Base-by-base conservation (phyloP, 2,888 invertebrate species). In the Thecophora atra region DNA sequence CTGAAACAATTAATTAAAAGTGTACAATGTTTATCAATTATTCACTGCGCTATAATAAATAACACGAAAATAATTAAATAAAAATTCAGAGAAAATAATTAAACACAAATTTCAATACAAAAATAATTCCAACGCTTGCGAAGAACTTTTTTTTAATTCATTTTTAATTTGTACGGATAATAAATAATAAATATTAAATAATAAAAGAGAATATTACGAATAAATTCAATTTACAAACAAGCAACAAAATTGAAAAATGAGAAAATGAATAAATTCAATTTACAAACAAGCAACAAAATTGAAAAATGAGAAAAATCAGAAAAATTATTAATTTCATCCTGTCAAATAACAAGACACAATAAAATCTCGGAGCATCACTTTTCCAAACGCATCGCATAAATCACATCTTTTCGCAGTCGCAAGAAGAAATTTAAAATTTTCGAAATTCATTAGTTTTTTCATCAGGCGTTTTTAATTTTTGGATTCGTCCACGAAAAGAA, bases 371-470 rank as follows among this genome's bases (percentile, higher is more conserved):
- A 37, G 11, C 37, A 11, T 37, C 37, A 37, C 37, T 37, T 11
- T 37, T 37, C 37, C 37, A 37, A 37, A 37, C 37, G 11, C 37
- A 37, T 8, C 37, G 37, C 37, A 37, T 37, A 37, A 37, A 37
- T 37, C 37, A 37, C 37, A 37, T 37, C 37, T 37, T 37, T 37
- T 37, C 37, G 11, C 37, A n/a, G 37, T 37, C 37, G n/a, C 37
- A 37, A 37, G 37, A 37, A 2, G 37, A 37, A n/a, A n/a, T n/a
- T n/a, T n/a, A n/a, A 30, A 60, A 6, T 62, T 63, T 19, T n/a
- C 37, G 17, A 8, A 63, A 21, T 63, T 42, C n/a, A 4, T 63
- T n/a, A 19, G n/a, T 44, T 62, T 42, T n/a, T 62, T 63, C 21
- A 52, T 52, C 52, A 8, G 52, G 17, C 1, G 52, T 30, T 30